These are phyloP conservation scores for Cheirogaleus major DNA, from an alignment of 2,797 vertebrate genomes.

Conservation along the genomic window DNA sequence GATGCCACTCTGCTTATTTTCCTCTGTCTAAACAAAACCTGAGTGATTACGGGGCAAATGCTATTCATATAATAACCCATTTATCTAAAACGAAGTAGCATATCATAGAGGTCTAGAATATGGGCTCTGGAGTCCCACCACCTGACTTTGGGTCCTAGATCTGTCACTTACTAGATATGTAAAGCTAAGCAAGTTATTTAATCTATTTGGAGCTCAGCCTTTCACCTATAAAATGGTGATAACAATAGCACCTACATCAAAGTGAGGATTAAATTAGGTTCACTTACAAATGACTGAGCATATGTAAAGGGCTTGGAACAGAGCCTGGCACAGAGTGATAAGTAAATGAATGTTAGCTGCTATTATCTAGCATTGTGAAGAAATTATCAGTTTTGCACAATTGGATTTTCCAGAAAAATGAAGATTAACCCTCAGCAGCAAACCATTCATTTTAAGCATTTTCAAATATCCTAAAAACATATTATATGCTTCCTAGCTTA, in stretches of 20 bases:
- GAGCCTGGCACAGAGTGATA: neutral
- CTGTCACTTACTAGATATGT: neutral
- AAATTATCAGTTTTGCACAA: constrained; percentile 17
- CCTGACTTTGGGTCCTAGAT: neutral
- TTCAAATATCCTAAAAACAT: neutral
- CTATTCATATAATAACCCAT: neutral
- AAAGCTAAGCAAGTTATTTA: neutral
- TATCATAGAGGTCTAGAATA: neutral
- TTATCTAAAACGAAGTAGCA: neutral
- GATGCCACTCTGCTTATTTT: neutral
- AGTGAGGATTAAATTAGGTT: neutral
- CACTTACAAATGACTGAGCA: neutral
- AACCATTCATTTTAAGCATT: neutral
- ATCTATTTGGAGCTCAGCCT: neutral
- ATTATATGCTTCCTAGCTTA: neutral
- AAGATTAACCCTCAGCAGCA: neutral
- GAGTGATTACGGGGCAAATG: neutral
- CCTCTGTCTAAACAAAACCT: neutral
- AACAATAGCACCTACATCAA: neutral
- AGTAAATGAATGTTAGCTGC: neutral
- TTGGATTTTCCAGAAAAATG: neutral
- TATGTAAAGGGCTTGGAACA: neutral
- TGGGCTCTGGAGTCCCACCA: neutral
- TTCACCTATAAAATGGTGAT: neutral
- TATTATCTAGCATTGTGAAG: neutral